These are phyloP conservation scores for Polydrusus tereticollis DNA, from an alignment of 2,888 invertebrate genomes.

Conservation along the genomic window DNA sequence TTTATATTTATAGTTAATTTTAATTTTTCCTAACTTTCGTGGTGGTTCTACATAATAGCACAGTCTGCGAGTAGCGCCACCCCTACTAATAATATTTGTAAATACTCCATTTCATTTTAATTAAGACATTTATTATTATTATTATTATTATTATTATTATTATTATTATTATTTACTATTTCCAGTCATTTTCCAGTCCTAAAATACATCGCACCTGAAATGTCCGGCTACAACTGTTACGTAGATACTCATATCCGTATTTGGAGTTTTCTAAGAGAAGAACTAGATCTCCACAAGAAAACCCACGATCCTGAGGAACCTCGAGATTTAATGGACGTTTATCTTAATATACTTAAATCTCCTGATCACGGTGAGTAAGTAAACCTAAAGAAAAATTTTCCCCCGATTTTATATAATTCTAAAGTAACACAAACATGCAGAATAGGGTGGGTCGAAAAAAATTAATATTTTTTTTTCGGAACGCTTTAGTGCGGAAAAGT, in stretches of 20 bases:
- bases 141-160: neutral
- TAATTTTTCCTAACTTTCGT: no score
- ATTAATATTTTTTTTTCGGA: no score
- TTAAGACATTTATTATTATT: no score
- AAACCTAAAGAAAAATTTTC: neutral
- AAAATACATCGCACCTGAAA: constrained; percentile 76
- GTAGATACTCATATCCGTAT: constrained; percentile 78
- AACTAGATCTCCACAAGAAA: constrained; percentile 79
- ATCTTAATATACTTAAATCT: constrained; percentile 77
- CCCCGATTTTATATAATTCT: neutral
- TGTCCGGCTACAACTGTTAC: constrained; percentile 83
- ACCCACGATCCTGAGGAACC: constrained; percentile 74
- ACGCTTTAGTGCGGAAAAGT: no score
- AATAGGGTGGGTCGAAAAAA: no score
- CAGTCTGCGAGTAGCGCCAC: no score
- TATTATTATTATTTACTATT: neutral
- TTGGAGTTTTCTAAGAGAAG: constrained; percentile 80
- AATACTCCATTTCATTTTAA: no score
- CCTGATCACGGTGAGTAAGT: constrained; percentile 68
- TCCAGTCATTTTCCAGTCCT: constrained; percentile 66
- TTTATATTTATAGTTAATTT: no score
- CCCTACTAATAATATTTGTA: no score
- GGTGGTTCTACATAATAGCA: no score
- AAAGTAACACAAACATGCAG: no score
- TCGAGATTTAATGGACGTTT: constrained; percentile 86